Conservation (phyloP, 2,888 invertebrate genomes). For the Tryphoninae sp. region DNA sequence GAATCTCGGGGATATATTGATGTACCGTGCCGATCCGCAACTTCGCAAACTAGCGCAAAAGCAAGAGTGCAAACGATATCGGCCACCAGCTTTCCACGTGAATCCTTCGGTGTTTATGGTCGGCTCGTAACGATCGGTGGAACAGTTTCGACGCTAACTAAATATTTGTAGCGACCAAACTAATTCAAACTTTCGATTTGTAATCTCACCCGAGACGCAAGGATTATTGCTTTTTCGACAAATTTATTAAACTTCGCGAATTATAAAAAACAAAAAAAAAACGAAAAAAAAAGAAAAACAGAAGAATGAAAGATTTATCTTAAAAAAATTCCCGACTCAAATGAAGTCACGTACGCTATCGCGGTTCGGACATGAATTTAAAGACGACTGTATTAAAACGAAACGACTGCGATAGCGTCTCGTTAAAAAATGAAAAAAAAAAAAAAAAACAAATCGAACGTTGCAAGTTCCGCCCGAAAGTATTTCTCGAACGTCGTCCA, state of each 20-base stretch:
- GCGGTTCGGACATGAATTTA: neutral
- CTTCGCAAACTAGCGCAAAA: slow-evolving; percentile 29
- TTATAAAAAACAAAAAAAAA: too few species aligned
- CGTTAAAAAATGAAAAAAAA: neutral
- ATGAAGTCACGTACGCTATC: slow-evolving; percentile 19
- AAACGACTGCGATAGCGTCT: neutral
- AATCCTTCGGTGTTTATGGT: slow-evolving; percentile 46
- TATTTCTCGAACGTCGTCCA: slow-evolving; percentile 50
- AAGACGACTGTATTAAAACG: slow-evolving; percentile 4
- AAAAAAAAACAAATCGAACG: neutral
- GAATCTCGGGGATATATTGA: slow-evolving; percentile 68
- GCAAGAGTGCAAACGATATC: slow-evolving; percentile 19
- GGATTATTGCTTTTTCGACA: too few species aligned
- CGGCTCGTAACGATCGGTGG: slow-evolving; percentile 27
- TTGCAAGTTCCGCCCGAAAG: slow-evolving; percentile 54
- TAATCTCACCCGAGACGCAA: too few species aligned
- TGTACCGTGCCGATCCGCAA: slow-evolving; percentile 59
- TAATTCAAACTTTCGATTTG: too few species aligned
- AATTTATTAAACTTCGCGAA: too few species aligned
- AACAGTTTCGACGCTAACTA: too few species aligned
- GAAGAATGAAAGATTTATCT: too few species aligned
- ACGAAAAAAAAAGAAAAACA: too few species aligned
- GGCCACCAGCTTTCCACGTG: slow-evolving; percentile 8
- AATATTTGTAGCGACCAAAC: too few species aligned
- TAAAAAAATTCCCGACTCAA: neutral